Conservation (phyloP, 2,888 invertebrate species). For the Tipula helvola region DNA sequence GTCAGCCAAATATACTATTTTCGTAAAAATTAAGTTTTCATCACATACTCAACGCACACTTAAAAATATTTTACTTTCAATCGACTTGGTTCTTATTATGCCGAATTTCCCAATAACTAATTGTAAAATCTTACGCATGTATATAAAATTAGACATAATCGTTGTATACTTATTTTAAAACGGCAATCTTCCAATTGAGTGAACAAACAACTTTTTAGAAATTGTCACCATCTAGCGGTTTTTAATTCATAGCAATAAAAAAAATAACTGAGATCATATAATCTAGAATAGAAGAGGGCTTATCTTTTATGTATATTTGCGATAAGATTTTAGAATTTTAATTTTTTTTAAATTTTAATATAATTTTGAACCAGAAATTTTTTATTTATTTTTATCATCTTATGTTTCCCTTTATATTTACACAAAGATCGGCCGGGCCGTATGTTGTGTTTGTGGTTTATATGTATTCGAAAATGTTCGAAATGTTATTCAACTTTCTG, state of each 20-base stretch:
- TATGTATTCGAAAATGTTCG: neutral
- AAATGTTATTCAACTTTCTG: neutral
- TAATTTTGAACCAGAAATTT: neutral
- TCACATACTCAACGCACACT: too few relatives aligned
- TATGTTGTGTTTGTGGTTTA: neutral
- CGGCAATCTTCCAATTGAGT: neutral
- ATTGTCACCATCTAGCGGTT: neutral
- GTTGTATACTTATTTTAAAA: neutral
- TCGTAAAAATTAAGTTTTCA: too few relatives aligned
- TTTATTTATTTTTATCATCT: neutral
- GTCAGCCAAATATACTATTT: too few relatives aligned
- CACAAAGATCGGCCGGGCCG: neutral
- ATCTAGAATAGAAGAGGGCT: too few relatives aligned
- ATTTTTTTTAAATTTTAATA: neutral
- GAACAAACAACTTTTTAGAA: neutral
- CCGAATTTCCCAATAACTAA: neutral
- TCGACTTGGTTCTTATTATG: neutral
- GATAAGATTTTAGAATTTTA: neutral
- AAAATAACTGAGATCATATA: neutral
- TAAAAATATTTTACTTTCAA: neutral
- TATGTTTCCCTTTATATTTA: neutral
- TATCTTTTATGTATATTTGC: neutral
- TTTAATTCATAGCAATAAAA: neutral
- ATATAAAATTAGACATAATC: neutral
- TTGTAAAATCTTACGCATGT: neutral